These are phyloP conservation scores for Drosophila tripunctata DNA, from an alignment of 2,888 invertebrate genomes.

Conservation along the genomic window DNA sequence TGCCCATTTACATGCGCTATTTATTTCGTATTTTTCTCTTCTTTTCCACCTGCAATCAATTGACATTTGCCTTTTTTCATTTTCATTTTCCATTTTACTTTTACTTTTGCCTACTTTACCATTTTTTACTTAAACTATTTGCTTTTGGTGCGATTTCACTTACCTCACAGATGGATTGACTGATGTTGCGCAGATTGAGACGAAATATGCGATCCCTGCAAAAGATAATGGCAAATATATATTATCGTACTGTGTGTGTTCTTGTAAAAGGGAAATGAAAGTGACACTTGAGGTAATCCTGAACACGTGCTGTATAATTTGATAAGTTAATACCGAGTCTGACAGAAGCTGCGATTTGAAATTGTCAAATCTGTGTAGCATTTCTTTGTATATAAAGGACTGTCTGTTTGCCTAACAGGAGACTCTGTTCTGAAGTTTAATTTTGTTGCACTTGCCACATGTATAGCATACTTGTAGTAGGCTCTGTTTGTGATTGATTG, in stretches of 20 bases:
- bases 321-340: slow-evolving; percentile 74
- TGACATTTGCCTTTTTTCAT: slow-evolving; percentile 27
- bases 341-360: too few species aligned
- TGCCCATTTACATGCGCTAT: slow-evolving; percentile 46
- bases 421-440: not conserved
- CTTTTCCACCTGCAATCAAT: slow-evolving; percentile 32
- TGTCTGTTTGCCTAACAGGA: not conserved
- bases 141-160: slow-evolving; percentile 71
- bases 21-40: slow-evolving; percentile 4
- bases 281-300: slow-evolving; percentile 69
- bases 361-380: slow-evolving; percentile 39
- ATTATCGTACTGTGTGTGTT: not conserved
- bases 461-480: slow-evolving; percentile 31
- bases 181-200: slow-evolving; percentile 88
- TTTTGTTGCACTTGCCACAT: slow-evolving; percentile 33
- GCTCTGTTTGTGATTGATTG: slow-evolving; percentile 57
- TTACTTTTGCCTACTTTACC: slow-evolving; percentile 2
- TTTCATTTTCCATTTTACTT: slow-evolving; percentile 17
- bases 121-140: slow-evolving; percentile 12
- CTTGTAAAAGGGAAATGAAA: slow-evolving; percentile 14
- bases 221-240: slow-evolving; percentile 43
- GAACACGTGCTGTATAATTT: slow-evolving; percentile 60
- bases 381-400: not conserved
- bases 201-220: slow-evolving; percentile 88
- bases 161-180: slow-evolving; percentile 88